Evolutionary conservation across 2,888 invertebrate genomes (phyloP).

Genomic region (Thera britannica): DNA sequence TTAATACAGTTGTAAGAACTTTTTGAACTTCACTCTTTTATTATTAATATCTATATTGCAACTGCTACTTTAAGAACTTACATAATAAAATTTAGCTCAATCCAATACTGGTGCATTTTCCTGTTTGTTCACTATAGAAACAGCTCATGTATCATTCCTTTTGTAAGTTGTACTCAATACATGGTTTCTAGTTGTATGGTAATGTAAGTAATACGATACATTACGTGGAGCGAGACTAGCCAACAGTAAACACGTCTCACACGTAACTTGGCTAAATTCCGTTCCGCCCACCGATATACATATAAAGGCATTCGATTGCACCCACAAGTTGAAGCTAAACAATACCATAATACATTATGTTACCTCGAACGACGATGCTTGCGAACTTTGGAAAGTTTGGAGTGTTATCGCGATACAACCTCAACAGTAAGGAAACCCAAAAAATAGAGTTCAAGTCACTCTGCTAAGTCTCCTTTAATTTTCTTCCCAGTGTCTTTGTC

Average conservation of each 20-base stretch:
- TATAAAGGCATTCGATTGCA: conserved; percentile 49
- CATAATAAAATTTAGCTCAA: too few species aligned
- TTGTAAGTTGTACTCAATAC: conserved; percentile 2
- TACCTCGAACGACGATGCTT: conserved; percentile 42
- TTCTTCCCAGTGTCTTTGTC: neutral
- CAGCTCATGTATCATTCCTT: neutral
- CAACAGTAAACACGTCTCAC: conserved; percentile 34
- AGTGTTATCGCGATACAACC: neutral
- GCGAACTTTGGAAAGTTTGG: conserved; percentile 41
- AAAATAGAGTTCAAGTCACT: neutral
- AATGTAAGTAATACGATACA: conserved; percentile 3
- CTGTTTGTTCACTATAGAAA: too few species aligned
- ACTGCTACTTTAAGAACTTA: too few species aligned
- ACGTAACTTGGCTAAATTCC: conserved; percentile 44
- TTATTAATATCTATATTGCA: too few species aligned
- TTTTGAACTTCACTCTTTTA: too few species aligned
- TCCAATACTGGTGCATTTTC: too few species aligned
- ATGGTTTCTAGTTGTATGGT: neutral
- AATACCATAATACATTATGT: conserved; percentile 45
- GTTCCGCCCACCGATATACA: conserved; percentile 38
- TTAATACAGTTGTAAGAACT: too few species aligned
- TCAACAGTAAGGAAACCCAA: neutral
- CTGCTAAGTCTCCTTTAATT: neutral
- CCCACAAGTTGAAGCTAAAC: conserved; percentile 49
- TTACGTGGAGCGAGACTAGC: conserved; percentile 25